A percentile compares a stretch with the other conserved stretches of the same genome.
Evolutionary conservation across 2,797 vertebrate species (phyloP).

Genomic region (Helostoma temminkii): DNA sequence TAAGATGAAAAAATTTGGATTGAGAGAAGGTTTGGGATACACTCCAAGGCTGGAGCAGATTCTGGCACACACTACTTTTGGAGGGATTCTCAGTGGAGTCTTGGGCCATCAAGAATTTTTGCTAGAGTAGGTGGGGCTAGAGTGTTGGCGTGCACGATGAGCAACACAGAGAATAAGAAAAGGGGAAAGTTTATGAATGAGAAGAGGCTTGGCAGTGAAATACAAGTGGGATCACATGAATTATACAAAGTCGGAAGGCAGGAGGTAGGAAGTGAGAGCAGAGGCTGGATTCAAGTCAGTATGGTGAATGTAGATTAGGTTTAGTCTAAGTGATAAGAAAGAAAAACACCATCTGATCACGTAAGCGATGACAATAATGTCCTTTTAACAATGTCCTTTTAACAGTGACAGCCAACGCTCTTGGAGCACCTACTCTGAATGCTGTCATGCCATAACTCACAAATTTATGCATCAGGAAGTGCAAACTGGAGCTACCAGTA

Average conservation of each 20-base stretch:
- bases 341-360: background rate
- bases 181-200: conserved; percentile 20
- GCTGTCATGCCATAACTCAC: too few relatives aligned
- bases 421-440: too few relatives aligned
- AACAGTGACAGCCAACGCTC: background rate
- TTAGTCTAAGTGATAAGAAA: background rate
- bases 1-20: conserved; percentile 2
- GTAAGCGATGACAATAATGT: background rate
- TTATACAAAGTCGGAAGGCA: background rate
- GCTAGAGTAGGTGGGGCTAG: background rate
- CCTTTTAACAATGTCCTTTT: background rate
- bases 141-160: conserved; percentile 1
- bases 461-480: too few relatives aligned
- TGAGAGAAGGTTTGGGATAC: conserved; percentile 23
- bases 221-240: background rate
- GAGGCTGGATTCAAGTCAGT: background rate
- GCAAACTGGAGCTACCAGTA: too few relatives aligned
- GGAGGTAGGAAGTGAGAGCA: conserved; percentile 3
- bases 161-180: conserved; percentile 9
- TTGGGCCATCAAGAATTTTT: conserved; percentile 30
- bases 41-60: conserved; percentile 24
- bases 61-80: conserved; percentile 13
- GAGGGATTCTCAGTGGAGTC: conserved; percentile 25
- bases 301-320: conserved; percentile 4
- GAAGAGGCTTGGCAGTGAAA: conserved; percentile 2